Base-by-base conservation (phyloP, 2,797 vertebrate species). In the Sebastes dallii region DNA sequence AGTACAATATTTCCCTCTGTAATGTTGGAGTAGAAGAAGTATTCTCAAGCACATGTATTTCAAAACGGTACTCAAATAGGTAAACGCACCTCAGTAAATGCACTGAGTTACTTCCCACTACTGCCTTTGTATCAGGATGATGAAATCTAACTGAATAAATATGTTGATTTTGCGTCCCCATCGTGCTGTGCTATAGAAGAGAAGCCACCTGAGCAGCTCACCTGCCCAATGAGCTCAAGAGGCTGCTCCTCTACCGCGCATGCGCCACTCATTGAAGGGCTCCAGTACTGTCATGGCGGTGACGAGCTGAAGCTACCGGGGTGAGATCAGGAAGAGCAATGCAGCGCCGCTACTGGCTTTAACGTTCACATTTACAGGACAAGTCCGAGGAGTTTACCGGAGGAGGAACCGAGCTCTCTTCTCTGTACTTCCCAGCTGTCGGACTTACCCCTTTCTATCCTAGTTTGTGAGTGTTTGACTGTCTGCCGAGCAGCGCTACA, bases 201-300 rank as follows among this genome's bases (percentile, higher is more conserved):
- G 46, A 32, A 68, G 69, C 80, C 92, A 96, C 95, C 95, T 96
- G 94, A 86, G 90, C 80, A 25, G 42, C 90, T 84, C 92, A 96
- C 96, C 95, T 96, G 95, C 92, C 90, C 90, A 76, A 61, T 20
- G 87, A 80, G 71, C 81, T 5, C 52, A 58, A 29, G 3, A 42
- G 73, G 32, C 78, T 24, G 52, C 77, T 80, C 73, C 34, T 54
- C 39, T 32, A 91, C 87, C 82, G 96, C 97, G 93, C 95, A 96
- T 95, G 96, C 95, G 64, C 89, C 6, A 1, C 74, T 78, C 65
- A 84, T 82, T 91, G 94, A 86, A 91, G 91, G 87, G 90, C 95
- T 94, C 90, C 82, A 39, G 13, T 39, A 97, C 97, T 98, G 97
- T 98, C 97, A 99, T 99, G 97, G 98, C 98, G 97, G 95, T 96